Conservation (phyloP, 2,113 vertebrate genomes). For the Myrmecobius fasciatus region DNA sequence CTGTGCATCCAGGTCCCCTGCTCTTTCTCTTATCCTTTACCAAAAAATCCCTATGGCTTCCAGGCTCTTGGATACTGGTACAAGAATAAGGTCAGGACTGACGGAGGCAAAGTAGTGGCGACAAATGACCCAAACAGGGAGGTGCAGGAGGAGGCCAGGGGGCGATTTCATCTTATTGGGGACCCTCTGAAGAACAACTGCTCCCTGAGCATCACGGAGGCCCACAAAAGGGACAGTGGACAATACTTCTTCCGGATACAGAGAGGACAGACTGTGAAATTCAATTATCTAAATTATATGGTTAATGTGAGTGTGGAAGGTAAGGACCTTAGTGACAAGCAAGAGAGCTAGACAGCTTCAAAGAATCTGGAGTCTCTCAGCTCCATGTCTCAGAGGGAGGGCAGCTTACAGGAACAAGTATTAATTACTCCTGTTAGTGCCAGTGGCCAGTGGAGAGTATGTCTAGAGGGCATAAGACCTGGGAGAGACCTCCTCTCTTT, state of each 20-base stretch:
- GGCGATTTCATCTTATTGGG: too few relatives aligned
- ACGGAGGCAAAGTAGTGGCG: fast-evolving
- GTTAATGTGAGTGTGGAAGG: constrained; percentile 21
- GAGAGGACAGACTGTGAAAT: fast-evolving
- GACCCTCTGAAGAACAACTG: too few relatives aligned
- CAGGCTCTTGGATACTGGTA: constrained; percentile 20
- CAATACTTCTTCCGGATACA: neutral
- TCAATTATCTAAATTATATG: fast-evolving
- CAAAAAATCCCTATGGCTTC: too few relatives aligned
- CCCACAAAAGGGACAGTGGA: fast-evolving
- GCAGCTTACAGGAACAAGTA: neutral
- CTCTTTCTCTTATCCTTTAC: neutral
- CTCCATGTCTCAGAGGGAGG: neutral
- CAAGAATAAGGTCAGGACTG: fast-evolving
- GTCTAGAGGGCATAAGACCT: neutral
- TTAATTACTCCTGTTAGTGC: neutral
- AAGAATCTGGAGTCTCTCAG: neutral
- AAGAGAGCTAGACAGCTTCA: neutral
- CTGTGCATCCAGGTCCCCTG: neutral
- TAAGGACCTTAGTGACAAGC: neutral
- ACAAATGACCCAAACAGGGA: fast-evolving
- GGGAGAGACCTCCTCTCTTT: neutral
- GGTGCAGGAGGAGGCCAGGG: fast-evolving
- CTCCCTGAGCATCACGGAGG: constrained; percentile 39
- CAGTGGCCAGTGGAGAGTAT: neutral